These are phyloP conservation scores for Neolamprologus variostigma DNA, from an alignment of 2,113 vertebrate species.

Conservation along the genomic window DNA sequence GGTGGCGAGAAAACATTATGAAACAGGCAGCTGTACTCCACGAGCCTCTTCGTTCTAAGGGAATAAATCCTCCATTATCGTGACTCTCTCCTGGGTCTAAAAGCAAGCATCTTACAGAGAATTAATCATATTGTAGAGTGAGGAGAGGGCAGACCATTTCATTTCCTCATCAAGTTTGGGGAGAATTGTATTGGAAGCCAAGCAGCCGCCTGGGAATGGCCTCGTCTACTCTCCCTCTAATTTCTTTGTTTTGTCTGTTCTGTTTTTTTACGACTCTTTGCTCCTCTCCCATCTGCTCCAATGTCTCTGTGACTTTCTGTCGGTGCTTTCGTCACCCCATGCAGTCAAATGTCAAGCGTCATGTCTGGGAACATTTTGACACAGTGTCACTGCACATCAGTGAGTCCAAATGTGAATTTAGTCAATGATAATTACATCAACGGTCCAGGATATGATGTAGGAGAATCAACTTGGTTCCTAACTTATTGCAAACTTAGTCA, in stretches of 20 bases:
- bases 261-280: neutral
- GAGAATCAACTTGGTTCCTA: neutral
- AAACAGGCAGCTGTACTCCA: conserved; percentile 12
- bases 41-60: conserved; percentile 35
- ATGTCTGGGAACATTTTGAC: neutral
- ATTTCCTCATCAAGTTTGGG: conserved; percentile 52
- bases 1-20: conserved; percentile 20
- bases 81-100: conserved; percentile 49
- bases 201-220: conserved; percentile 51
- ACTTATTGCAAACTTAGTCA: neutral
- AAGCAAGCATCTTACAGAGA: conserved; percentile 60
- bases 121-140: conserved; percentile 43
- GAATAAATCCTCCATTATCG: conserved; percentile 61
- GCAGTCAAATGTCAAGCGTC: neutral
- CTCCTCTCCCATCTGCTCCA: neutral
- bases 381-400: neutral
- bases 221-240: conserved; percentile 4
- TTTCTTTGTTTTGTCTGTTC: conserved; percentile 15
- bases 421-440: neutral
- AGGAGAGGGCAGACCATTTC: conserved; percentile 23
- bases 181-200: conserved; percentile 43
- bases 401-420: neutral
- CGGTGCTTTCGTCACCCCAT: neutral
- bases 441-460: neutral
- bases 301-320: neutral